phyloP scores from a whole-genome alignment of 2,797 vertebrate genomes.

The Kryptopterus vitreolus region DNA sequence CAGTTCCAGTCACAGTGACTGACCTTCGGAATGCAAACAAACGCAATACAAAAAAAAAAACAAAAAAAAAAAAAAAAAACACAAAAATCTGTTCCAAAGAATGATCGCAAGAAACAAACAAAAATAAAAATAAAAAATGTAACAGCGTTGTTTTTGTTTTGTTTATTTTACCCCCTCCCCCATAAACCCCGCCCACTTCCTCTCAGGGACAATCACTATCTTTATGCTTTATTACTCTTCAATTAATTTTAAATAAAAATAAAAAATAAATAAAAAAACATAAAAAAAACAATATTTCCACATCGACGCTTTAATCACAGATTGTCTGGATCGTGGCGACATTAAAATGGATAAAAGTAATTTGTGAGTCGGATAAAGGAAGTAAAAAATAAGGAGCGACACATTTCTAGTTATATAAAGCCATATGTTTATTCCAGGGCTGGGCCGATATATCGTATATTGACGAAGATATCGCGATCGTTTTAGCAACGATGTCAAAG shows the following conservation, averaged over 20 bases:
- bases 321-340: constrained; percentile 17
- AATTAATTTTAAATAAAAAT: not conserved
- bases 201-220: not conserved
- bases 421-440: too few species aligned
- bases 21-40: constrained; percentile 58
- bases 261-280: not conserved
- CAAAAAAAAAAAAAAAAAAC: constrained; percentile 8
- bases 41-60: constrained; percentile 29
- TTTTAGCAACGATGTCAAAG: too few species aligned
- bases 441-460: too few species aligned
- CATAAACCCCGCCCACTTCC: not conserved
- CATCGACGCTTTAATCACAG: not conserved
- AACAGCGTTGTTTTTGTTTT: not conserved
- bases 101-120: not conserved
- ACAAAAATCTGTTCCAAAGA: constrained; percentile 15
- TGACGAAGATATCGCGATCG: too few species aligned
- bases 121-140: constrained; percentile 9
- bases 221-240: not conserved
- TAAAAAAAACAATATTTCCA: constrained; percentile 14
- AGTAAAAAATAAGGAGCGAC: too few species aligned
- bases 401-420: too few species aligned
- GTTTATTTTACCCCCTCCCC: not conserved
- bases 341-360: too few species aligned
- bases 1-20: constrained; percentile 44
- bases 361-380: too few species aligned